Evolutionary conservation across 2,797 vertebrate genomes (phyloP).

Genomic region (Mionectes olivaceus): DNA sequence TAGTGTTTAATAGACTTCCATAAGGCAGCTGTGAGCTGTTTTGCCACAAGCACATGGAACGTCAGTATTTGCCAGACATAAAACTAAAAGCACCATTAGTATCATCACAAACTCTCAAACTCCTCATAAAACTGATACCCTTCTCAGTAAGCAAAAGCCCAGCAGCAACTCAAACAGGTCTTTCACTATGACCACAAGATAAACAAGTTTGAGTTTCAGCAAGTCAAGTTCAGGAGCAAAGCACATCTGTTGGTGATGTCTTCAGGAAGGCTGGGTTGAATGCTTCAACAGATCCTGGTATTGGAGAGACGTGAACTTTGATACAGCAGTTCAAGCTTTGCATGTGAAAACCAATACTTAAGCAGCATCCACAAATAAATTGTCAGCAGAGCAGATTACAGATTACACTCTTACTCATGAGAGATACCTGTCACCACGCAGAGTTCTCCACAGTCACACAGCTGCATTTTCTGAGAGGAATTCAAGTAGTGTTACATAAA

Average conservation of each 20-base stretch:
- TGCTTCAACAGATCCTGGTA: neutral
- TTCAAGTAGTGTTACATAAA: neutral
- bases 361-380: neutral
- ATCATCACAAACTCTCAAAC: neutral
- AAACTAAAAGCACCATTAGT: constrained; percentile 14
- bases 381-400: neutral
- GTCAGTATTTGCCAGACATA: neutral
- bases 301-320: neutral
- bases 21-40: neutral
- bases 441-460: neutral
- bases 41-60: constrained; percentile 9
- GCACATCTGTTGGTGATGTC: neutral
- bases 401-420: neutral
- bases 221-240: neutral
- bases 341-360: neutral
- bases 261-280: neutral
- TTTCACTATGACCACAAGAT: neutral
- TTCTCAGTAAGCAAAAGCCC: neutral
- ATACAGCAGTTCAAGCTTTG: neutral
- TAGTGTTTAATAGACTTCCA: constrained; percentile 7
- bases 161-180: neutral
- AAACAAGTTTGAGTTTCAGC: constrained; percentile 1
- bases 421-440: neutral
- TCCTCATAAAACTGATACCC: neutral
- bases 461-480: neutral